Percentiles rank a stretch among this genome's conserved stretches.
Conservation (phyloP, 2,797 vertebrate genomes). For the Molossus alvarezi region DNA sequence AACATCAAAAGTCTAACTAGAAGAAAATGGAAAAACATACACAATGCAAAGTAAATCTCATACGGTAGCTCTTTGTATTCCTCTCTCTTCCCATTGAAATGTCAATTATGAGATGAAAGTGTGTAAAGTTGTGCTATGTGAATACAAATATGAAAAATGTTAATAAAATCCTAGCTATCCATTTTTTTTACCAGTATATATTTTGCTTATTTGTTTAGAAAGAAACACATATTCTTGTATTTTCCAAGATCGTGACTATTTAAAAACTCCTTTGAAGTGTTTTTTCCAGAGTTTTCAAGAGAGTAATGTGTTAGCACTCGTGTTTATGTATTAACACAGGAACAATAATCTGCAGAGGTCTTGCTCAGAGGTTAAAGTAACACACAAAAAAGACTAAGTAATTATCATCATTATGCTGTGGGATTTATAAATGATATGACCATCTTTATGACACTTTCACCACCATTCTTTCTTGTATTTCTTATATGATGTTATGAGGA, state of each 20-base stretch:
- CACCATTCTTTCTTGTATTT: background rate
- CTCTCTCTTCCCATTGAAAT: constrained; percentile 57
- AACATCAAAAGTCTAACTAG: constrained; percentile 57
- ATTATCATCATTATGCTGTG: background rate
- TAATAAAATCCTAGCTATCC: constrained; percentile 38
- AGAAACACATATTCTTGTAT: constrained; percentile 24
- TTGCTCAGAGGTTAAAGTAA: constrained; percentile 52
- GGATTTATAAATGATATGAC: background rate
- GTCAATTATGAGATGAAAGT: constrained; percentile 74
- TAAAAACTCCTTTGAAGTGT: constrained; percentile 40
- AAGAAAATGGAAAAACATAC: background rate
- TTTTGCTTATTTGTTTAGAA: constrained; percentile 63
- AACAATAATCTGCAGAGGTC: background rate
- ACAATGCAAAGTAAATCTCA: constrained; percentile 49
- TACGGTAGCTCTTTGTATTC: constrained; percentile 5
- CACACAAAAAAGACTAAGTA: background rate
- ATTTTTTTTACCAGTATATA: constrained; percentile 42
- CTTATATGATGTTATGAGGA: background rate
- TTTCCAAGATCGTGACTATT: constrained; percentile 66
- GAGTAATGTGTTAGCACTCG: background rate
- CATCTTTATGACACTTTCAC: background rate
- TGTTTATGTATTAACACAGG: background rate
- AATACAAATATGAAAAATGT: constrained; percentile 75
- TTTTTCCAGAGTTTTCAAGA: constrained; percentile 28
- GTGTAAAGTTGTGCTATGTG: background rate